phyloP scores from a whole-genome alignment of 2,888 invertebrate species.

The Ptychoptera contaminata region DNA sequence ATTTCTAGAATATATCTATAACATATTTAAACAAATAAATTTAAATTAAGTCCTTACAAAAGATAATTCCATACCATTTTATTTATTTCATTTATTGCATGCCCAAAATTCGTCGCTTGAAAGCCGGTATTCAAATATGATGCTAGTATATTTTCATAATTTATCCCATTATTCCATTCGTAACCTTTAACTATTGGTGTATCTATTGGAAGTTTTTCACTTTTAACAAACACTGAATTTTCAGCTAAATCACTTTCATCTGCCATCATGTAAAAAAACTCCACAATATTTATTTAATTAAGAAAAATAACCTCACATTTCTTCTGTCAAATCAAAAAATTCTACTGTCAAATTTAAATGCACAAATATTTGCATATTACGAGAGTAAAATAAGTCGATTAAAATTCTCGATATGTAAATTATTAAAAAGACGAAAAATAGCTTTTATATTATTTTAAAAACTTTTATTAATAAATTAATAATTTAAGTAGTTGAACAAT shows the following conservation, averaged over 20 bases:
- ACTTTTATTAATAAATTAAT: no score
- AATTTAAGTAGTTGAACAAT: no score
- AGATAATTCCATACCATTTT: conserved; percentile 50
- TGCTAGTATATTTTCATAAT: conserved; percentile 69
- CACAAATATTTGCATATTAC: no score
- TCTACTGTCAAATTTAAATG: no score
- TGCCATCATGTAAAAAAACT: conserved; percentile 3
- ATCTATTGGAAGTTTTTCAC: conserved; percentile 45
- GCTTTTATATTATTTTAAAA: no score
- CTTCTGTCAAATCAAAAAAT: no score
- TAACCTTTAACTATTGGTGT: conserved; percentile 68
- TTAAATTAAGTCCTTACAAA: conserved; percentile 4
- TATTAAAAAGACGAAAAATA: no score
- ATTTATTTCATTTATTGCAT: conserved; percentile 80
- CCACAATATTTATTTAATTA: no score
- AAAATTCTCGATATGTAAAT: no score
- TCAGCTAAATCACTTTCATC: conserved; percentile 37
- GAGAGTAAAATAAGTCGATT: no score
- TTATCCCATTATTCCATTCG: conserved; percentile 80
- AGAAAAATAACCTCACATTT: no score
- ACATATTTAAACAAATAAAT: conserved; percentile 5
- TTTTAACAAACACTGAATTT: conserved; percentile 55
- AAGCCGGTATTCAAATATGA: conserved; percentile 79
- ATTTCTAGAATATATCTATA: conserved; percentile 50
- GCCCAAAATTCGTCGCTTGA: conserved; percentile 90